Evolutionary conservation across 2,113 vertebrate species (phyloP).

Genomic region (Seriola dumerili): DNA sequence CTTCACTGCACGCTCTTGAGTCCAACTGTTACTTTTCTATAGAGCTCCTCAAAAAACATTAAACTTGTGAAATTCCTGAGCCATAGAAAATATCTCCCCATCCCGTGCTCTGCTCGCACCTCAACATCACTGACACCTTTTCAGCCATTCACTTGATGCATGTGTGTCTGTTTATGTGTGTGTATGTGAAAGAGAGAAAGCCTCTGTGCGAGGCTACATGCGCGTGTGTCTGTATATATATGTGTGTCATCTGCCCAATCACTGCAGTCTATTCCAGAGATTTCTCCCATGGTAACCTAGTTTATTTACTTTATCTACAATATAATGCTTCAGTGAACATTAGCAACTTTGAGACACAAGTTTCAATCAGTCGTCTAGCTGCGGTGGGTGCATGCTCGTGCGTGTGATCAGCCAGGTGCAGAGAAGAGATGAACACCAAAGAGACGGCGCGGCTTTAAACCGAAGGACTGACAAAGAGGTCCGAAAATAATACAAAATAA

Average conservation of each 20-base stretch:
- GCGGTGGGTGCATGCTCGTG: slow-evolving; percentile 69
- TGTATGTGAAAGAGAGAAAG: slow-evolving; percentile 19
- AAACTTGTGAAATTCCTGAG: slow-evolving; percentile 82
- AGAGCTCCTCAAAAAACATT: slow-evolving; percentile 83
- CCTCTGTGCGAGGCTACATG: slow-evolving; percentile 9
- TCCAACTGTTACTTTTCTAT: slow-evolving; percentile 70
- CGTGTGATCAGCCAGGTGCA: slow-evolving; percentile 76
- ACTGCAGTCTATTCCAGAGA: slow-evolving; percentile 91
- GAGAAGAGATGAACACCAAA: slow-evolving; percentile 72
- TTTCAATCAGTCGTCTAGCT: slow-evolving; percentile 91
- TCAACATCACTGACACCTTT: slow-evolving; percentile 68
- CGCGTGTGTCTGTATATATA: slow-evolving; percentile 20
- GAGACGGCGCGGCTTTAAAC: slow-evolving; percentile 58
- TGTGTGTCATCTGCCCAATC: slow-evolving; percentile 85
- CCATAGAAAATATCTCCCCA: slow-evolving; percentile 72
- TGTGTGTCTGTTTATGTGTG: slow-evolving; percentile 45
- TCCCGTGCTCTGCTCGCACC: slow-evolving; percentile 53
- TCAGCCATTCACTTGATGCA: slow-evolving; percentile 44
- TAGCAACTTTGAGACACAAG: slow-evolving; percentile 92
- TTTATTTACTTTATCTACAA: slow-evolving; percentile 99
- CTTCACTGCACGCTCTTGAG: slow-evolving; percentile 62
- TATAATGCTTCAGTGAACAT: slow-evolving; percentile 97
- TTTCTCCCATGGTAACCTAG: slow-evolving; percentile 91
- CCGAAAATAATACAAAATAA: slow-evolving; percentile 72
- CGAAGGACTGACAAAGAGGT: slow-evolving; percentile 68